Percentiles rank a stretch among this genome's conserved stretches.
phyloP scores from a whole-genome alignment of 2,113 vertebrate genomes.

The Silurus meridionalis region DNA sequence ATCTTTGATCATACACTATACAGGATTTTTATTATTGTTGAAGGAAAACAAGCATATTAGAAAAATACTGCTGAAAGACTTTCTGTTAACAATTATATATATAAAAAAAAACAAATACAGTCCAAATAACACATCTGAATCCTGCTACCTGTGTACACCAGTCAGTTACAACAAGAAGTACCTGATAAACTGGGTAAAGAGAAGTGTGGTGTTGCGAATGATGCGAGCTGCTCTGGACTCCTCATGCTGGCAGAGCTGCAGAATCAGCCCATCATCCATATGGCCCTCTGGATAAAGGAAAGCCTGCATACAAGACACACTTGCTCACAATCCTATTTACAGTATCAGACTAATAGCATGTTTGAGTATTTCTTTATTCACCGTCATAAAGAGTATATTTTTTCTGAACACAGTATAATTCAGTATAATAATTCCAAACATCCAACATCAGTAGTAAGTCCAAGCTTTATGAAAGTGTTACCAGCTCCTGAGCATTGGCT shows the following conservation, averaged over 20 bases:
- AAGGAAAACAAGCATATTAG: background rate
- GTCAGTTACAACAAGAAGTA: conserved; percentile 57
- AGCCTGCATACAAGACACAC: conserved; percentile 70
- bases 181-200: conserved; percentile 92
- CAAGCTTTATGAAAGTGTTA: background rate
- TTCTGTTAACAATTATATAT: background rate
- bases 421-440: no score
- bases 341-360: background rate
- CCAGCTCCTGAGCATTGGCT: background rate
- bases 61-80: background rate
- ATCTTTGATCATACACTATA: background rate
- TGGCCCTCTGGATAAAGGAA: conserved; percentile 94
- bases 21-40: background rate
- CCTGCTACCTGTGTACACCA: background rate
- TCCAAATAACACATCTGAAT: background rate
- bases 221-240: conserved; percentile 93
- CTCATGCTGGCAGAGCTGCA: conserved; percentile 91
- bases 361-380: background rate
- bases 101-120: background rate
- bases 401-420: background rate
- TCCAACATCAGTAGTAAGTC: background rate
- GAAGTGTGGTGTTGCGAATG: conserved; percentile 88
- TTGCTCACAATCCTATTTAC: conserved; percentile 7
- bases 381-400: background rate
- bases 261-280: conserved; percentile 91